A percentile compares a stretch with the other conserved stretches of the same genome.
These are phyloP conservation scores for Rhodophaea formosa DNA, from an alignment of 2,888 invertebrate genomes.

Conservation along the genomic window DNA sequence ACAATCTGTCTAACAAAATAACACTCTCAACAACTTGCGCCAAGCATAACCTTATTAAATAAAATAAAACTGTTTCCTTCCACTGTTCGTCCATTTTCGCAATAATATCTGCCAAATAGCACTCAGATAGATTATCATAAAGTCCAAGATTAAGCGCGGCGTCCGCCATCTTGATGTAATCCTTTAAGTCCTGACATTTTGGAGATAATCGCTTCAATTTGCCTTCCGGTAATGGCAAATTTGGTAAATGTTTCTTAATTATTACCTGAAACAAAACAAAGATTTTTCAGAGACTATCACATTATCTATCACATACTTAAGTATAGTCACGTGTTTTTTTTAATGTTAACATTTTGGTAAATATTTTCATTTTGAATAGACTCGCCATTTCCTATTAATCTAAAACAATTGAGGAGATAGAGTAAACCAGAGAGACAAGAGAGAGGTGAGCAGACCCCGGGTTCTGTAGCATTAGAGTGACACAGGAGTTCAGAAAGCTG, in stretches of 20 bases:
- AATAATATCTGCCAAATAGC: constrained; percentile 42
- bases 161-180: constrained; percentile 86
- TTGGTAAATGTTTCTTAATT: constrained; percentile 53
- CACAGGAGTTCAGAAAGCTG: too few species aligned
- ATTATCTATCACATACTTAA: too few species aligned
- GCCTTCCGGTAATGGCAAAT: constrained; percentile 55
- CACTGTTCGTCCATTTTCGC: constrained; percentile 54
- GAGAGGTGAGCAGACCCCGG: too few species aligned
- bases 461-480: too few species aligned
- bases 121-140: constrained; percentile 56
- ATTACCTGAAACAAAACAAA: constrained; percentile 55
- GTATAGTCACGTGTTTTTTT: too few species aligned
- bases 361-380: too few species aligned
- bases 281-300: neutral
- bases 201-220: constrained; percentile 83
- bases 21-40: constrained; percentile 91
- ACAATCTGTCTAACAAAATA: constrained; percentile 89
- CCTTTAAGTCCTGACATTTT: constrained; percentile 83
- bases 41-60: constrained; percentile 87
- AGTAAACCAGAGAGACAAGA: too few species aligned
- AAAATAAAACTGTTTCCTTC: constrained; percentile 86
- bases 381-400: too few species aligned
- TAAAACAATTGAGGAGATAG: too few species aligned
- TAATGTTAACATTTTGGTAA: too few species aligned
- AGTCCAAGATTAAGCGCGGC: constrained; percentile 80